phyloP scores from a whole-genome alignment of 2,888 invertebrate genomes.

The Diachrysia chrysitis region DNA sequence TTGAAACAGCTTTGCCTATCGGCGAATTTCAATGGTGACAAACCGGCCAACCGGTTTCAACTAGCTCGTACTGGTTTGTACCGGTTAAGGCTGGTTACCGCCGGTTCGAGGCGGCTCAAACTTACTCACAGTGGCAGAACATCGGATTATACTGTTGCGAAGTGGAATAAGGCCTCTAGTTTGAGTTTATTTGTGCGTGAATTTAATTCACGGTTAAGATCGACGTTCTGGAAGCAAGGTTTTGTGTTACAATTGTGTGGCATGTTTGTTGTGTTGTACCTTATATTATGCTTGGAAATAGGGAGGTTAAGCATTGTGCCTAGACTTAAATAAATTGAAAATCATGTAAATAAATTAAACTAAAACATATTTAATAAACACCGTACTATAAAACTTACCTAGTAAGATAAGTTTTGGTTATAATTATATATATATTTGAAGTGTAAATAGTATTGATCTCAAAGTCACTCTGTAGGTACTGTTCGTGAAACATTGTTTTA shows the following conservation, averaged over 20 bases:
- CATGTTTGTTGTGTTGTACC: slow-evolving; percentile 34
- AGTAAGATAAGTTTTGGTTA: no score
- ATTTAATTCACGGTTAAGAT: slow-evolving; percentile 49
- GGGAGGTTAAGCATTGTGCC: not conserved
- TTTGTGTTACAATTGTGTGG: slow-evolving; percentile 33
- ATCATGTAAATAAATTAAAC: no score
- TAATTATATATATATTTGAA: no score
- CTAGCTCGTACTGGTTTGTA: slow-evolving; percentile 21
- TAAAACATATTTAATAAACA: no score
- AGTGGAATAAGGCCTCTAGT: slow-evolving; percentile 44
- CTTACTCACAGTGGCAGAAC: slow-evolving; percentile 50
- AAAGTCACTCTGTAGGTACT: no score
- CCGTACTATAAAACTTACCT: no score
- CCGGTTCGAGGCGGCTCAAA: slow-evolving; percentile 34
- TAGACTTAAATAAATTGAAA: no score
- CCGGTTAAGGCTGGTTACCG: slow-evolving; percentile 45
- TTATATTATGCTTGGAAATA: not conserved
- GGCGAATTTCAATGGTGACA: slow-evolving; percentile 53
- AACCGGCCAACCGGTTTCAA: slow-evolving; percentile 32
- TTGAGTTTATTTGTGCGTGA: slow-evolving; percentile 50
- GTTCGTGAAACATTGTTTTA: no score
- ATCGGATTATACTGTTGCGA: slow-evolving; percentile 50
- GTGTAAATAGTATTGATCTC: no score
- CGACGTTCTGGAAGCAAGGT: slow-evolving; percentile 37
- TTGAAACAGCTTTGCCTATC: slow-evolving; percentile 56